These are phyloP conservation scores for Lochmaea capreae DNA, from an alignment of 2,888 invertebrate genomes.

Conservation along the genomic window DNA sequence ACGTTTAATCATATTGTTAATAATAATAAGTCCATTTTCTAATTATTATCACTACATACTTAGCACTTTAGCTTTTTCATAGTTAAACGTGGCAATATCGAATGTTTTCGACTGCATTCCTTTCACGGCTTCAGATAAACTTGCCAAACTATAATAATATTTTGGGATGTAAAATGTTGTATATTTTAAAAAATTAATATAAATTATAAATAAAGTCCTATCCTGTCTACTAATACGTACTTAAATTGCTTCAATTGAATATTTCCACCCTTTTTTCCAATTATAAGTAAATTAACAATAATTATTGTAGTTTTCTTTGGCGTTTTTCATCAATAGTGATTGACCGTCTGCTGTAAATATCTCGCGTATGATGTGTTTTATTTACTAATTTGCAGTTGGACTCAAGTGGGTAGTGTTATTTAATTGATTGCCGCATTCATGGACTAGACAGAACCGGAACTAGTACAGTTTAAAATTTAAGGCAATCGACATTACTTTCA, in stretches of 20 bases:
- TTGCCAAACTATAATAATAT: no score
- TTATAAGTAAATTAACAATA: background rate
- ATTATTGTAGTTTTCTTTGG: background rate
- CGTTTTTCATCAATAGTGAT: slow-evolving; percentile 4
- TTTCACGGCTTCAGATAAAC: no score
- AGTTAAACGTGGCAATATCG: no score
- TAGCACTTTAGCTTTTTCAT: no score
- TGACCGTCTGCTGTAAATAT: slow-evolving; percentile 7
- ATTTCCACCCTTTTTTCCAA: background rate
- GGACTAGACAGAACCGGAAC: background rate
- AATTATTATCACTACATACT: no score
- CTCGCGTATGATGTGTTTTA: background rate
- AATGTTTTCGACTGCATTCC: no score
- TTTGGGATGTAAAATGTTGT: no score
- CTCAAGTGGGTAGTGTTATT: slow-evolving; percentile 5
- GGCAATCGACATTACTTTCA: background rate
- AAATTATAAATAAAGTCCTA: no score
- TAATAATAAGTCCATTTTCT: no score
- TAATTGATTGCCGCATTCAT: slow-evolving; percentile 15
- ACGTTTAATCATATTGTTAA: no score
- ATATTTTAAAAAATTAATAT: no score
- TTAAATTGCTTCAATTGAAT: background rate
- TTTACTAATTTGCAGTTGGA: slow-evolving; percentile 7
- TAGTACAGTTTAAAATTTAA: background rate
- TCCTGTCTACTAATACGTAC: background rate